Evolutionary conservation across 2,797 vertebrate genomes (phyloP), one percentile per base, ranked within the genome.

Genomic region (Neosalanx taihuensis): DNA sequence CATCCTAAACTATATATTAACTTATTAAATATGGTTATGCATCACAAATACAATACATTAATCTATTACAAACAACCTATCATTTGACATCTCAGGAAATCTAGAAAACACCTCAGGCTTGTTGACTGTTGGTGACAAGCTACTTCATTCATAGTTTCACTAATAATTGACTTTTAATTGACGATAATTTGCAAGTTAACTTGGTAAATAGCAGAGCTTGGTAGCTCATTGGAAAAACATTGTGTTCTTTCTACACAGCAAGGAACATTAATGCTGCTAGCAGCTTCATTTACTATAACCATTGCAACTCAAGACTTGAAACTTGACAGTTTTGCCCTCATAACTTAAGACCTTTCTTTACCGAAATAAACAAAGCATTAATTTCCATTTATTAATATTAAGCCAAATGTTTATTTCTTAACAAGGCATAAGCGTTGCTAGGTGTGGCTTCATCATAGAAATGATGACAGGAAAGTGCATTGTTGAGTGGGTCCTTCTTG

Each of bases 371-470:
- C 90, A 92, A 89, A 90, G 88, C 86, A 91, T 91, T 85, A 0
- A 92, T 93, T 92, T 90, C 77, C 90, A 92, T 92, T 18, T 71
- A 91, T 93, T 90, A 91, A 91, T 89, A 89, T 67, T 82, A 81
- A 90, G 83, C 67, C 71, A 88, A 81, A 46, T 69, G 74, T 76
- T 79, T 73, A 75, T 84, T 84, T 85, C 81, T 78, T 79, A 83
- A 82, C 81, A 81, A 87, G 72, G 5, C 18, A 7, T 72, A 53
- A 33, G 9, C 30, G n/a, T 3, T 64, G 66, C 67, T 70, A 76
- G 68, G 70, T 76, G 86, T 85, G 88, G 72, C 73, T 74, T 87
- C 41, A 84, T 81, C 75, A 83, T 85, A 78, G 81, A 80, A 84
- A 86, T 70, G 81, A 85, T 86, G 87, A 89, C 89, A 85, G 83